A percentile compares a stretch with the other conserved stretches of the same genome.
These are phyloP conservation scores for Campoplex nolae DNA, from an alignment of 2,888 invertebrate genomes.

Conservation along the genomic window DNA sequence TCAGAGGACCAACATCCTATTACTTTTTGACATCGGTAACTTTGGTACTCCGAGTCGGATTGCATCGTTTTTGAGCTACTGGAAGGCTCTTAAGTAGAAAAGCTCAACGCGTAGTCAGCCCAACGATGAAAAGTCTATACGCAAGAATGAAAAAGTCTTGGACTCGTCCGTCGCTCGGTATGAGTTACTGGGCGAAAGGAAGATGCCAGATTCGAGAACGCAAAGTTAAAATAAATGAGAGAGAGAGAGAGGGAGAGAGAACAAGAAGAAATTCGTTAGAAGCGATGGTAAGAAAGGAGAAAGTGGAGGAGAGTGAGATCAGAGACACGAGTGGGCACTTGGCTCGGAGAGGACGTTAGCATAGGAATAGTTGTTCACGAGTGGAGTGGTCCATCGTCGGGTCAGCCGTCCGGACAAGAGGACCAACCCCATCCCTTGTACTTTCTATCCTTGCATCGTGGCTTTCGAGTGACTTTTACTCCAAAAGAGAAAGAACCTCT, in stretches of 20 bases:
- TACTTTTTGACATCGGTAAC: neutral
- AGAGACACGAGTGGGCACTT: conserved; percentile 76
- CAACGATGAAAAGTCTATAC: conserved; percentile 30
- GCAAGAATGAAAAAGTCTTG: conserved; percentile 6
- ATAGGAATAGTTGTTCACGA: conserved; percentile 81
- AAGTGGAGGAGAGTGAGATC: conserved; percentile 61
- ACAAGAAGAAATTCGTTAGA: conserved; percentile 36
- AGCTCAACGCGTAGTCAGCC: neutral
- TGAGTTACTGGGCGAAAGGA: conserved; percentile 35
- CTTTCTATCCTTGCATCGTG: conserved; percentile 23
- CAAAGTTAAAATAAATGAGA: conserved; percentile 12
- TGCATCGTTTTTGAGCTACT: neutral
- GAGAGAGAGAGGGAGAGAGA: neutral
- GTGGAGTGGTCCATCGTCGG: conserved; percentile 82
- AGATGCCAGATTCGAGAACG: conserved; percentile 29
- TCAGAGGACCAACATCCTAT: neutral
- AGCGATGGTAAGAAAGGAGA: conserved; percentile 36
- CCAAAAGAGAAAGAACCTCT: conserved; percentile 13
- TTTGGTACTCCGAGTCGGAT: neutral
- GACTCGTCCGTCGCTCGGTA: conserved; percentile 7
- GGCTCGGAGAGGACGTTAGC: conserved; percentile 81
- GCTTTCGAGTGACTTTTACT: conserved; percentile 50
- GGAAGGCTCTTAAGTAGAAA: neutral
- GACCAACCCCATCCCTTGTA: neutral
- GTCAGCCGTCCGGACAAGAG: conserved; percentile 78